phyloP scores from a whole-genome alignment of 2,888 invertebrate species.

The Busseola fusca region DNA sequence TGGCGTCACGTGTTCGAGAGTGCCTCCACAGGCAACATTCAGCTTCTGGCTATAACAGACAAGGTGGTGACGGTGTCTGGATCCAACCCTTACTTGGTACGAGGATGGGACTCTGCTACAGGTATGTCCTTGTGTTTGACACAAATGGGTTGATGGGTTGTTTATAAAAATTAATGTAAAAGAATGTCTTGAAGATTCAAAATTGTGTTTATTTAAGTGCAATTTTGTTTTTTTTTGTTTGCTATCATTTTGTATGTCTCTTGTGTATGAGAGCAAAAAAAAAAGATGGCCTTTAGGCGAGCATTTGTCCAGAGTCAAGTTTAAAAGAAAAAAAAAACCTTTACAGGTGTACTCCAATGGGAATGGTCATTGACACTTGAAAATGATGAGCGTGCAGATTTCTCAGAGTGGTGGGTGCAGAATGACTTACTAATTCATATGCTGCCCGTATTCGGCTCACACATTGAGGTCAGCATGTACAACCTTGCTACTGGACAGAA shows the following conservation, averaged over 20 bases:
- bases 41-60: slow-evolving; percentile 90
- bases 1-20: slow-evolving; percentile 95
- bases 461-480: slow-evolving; percentile 91
- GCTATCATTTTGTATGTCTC: not conserved
- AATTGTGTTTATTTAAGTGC: not conserved
- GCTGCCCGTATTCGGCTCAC: slow-evolving; percentile 89
- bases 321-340: not conserved
- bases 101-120: slow-evolving; percentile 94
- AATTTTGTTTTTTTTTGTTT: not conserved
- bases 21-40: slow-evolving; percentile 90
- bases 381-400: slow-evolving; percentile 78
- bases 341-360: slow-evolving; percentile 90
- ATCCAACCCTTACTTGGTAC: slow-evolving; percentile 91
- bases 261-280: not conserved
- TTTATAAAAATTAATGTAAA: not conserved
- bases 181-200: not conserved
- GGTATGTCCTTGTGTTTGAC: slow-evolving; percentile 78
- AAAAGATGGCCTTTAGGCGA: not conserved
- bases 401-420: slow-evolving; percentile 89
- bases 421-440: slow-evolving; percentile 90
- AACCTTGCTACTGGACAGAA: slow-evolving; percentile 90
- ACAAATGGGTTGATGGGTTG: not conserved
- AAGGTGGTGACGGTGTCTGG: slow-evolving; percentile 94
- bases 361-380: slow-evolving; percentile 92
- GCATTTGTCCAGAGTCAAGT: too few species aligned